A percentile compares a stretch with the other conserved stretches of the same genome.
These are phyloP conservation scores for Aspidoscelis tigris DNA, from an alignment of 2,113 vertebrate species.

Conservation along the genomic window DNA sequence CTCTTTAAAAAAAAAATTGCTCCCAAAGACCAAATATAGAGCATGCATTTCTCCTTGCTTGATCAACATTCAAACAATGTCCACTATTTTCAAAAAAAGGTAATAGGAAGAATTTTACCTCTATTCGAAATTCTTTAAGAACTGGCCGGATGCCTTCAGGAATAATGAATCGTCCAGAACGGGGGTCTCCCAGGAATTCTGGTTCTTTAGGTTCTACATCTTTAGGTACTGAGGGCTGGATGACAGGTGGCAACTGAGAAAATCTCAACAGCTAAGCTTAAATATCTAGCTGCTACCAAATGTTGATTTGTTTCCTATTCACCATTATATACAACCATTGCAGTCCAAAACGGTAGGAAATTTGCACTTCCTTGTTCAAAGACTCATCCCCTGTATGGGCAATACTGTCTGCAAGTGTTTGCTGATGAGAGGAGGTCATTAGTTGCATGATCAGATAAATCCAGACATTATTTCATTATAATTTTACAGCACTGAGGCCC, in stretches of 20 bases:
- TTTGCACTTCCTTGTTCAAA: neutral
- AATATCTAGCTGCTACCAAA: neutral
- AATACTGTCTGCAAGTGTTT: neutral
- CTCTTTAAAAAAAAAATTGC: neutral
- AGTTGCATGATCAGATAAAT: neutral
- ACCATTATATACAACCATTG: neutral
- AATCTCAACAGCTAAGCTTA: neutral
- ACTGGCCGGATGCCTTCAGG: conserved; percentile 85
- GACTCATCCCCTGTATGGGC: neutral
- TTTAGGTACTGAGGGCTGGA: conserved; percentile 82
- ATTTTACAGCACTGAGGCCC: neutral
- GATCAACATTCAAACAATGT: no score
- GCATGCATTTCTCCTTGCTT: neutral
- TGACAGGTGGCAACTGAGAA: neutral
- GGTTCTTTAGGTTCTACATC: conserved; percentile 85
- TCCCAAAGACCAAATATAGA: neutral
- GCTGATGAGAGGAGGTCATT: no score
- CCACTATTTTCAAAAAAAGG: accelerated
- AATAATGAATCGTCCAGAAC: conserved; percentile 77
- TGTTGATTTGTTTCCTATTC: neutral
- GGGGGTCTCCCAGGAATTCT: conserved; percentile 69
- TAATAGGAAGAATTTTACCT: conserved; percentile 70
- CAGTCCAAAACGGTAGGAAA: neutral
- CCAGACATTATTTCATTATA: neutral
- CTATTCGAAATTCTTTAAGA: conserved; percentile 89